phyloP scores from a whole-genome alignment of 2,113 vertebrate species.

The Boleophthalmus pectinirostris region DNA sequence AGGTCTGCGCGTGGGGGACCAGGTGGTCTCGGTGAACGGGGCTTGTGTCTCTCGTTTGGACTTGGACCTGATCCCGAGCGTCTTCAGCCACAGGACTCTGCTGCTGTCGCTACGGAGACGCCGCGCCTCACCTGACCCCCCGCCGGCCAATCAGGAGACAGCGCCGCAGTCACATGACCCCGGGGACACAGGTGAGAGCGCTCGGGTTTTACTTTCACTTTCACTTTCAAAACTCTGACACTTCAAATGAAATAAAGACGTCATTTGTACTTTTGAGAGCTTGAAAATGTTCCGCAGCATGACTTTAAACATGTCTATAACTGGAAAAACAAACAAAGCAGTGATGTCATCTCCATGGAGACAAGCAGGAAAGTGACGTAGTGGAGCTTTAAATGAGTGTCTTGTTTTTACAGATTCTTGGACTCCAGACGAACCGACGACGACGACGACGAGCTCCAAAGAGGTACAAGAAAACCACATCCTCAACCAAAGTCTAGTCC shows the following conservation, averaged over 20 bases:
- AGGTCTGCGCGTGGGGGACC: conserved; percentile 89
- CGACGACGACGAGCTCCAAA: background rate
- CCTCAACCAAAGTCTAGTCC: no score
- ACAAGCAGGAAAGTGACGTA: no score
- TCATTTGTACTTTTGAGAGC: no score
- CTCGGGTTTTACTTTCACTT: background rate
- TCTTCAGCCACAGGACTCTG: conserved; percentile 84
- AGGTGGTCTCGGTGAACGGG: conserved; percentile 86
- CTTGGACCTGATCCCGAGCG: conserved; percentile 83
- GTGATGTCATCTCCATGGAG: no score
- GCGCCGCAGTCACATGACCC: conserved; percentile 23
- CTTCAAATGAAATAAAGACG: no score
- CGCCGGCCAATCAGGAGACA: conserved; percentile 51
- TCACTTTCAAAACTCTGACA: no score
- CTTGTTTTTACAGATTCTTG: background rate
- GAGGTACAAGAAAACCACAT: background rate
- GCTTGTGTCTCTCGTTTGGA: conserved; percentile 81
- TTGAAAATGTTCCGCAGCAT: no score
- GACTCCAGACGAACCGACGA: no score
- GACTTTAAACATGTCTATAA: no score
- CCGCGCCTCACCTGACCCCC: conserved; percentile 62
- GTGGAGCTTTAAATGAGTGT: background rate
- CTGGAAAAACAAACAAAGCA: no score
- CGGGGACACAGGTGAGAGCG: conserved; percentile 52
- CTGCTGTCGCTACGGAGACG: conserved; percentile 77